These are phyloP conservation scores for Palaemon carinicauda DNA, from an alignment of 1,140 invertebrate genomes.

Conservation along the genomic window DNA sequence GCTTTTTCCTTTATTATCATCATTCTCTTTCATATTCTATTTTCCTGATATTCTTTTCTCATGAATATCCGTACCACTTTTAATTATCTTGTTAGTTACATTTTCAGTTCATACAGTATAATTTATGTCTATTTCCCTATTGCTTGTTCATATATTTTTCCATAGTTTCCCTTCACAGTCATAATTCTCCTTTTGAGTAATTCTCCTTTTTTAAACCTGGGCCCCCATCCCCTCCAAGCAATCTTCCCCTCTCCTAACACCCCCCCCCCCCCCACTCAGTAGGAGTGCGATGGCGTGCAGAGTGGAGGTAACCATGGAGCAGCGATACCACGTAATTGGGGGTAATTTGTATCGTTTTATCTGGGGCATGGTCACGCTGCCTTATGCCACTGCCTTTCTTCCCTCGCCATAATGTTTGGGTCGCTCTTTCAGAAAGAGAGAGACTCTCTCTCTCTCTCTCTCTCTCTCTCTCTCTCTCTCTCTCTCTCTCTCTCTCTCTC, in stretches of 20 bases:
- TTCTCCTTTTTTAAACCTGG: no score
- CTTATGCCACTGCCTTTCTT: background rate
- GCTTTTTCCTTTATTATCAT: no score
- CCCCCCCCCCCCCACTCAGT: background rate
- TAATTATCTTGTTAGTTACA: no score
- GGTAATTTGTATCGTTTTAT: slow-evolving; percentile 53
- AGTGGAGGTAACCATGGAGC: slow-evolving; percentile 16
- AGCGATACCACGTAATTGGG: slow-evolving; percentile 46
- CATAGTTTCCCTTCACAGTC: background rate
- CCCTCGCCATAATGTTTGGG: background rate
- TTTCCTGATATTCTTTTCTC: no score
- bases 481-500: no score
- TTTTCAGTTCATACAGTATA: no score
- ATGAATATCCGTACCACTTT: no score
- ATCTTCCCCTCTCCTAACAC: background rate
- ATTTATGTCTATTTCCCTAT: background rate
- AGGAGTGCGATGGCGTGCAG: slow-evolving; percentile 12
- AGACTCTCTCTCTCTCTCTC: background rate
- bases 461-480: background rate
- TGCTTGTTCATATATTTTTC: no score
- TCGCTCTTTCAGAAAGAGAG: no score
- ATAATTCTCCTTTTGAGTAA: background rate
- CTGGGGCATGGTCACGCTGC: background rate
- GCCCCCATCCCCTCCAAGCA: background rate
- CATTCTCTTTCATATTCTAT: no score